A percentile compares a stretch with the other conserved stretches of the same genome.
Conservation (phyloP, 2,797 vertebrate species). For the Poecilia velifera region DNA sequence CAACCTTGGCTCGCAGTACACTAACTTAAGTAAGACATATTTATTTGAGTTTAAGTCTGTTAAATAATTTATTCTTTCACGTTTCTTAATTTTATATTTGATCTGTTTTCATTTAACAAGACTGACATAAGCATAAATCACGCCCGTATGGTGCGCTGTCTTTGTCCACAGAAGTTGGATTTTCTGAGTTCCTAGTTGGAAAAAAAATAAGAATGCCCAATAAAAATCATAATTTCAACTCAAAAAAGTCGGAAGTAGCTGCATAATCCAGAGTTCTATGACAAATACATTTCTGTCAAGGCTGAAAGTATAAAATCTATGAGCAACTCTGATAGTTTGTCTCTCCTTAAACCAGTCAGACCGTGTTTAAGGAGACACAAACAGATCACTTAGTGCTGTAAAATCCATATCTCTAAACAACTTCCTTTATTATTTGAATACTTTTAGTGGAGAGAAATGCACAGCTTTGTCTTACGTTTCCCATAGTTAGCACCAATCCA, state of each 20-base stretch:
- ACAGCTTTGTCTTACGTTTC: neutral
- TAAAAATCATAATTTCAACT: neutral
- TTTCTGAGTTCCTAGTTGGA: neutral
- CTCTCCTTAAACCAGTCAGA: neutral
- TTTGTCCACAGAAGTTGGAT: neutral
- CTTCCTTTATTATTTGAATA: neutral
- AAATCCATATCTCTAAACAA: neutral
- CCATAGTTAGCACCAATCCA: neutral
- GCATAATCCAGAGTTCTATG: neutral
- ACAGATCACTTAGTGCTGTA: neutral
- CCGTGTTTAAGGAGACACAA: neutral
- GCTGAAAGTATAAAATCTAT: neutral
- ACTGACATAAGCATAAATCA: neutral
- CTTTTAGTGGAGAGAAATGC: neutral
- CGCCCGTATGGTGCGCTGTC: neutral
- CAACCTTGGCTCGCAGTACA: neutral
- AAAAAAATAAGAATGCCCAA: too few relatives aligned
- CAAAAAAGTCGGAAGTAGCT: neutral
- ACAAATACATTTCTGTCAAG: neutral
- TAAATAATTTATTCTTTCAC: neutral
- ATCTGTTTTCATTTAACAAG: neutral
- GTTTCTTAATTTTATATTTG: neutral
- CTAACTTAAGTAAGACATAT: neutral
- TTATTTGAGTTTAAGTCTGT: neutral
- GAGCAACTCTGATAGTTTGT: neutral